phyloP scores from a whole-genome alignment of 1,140 invertebrate genomes.

The Branchinecta lynchi region DNA sequence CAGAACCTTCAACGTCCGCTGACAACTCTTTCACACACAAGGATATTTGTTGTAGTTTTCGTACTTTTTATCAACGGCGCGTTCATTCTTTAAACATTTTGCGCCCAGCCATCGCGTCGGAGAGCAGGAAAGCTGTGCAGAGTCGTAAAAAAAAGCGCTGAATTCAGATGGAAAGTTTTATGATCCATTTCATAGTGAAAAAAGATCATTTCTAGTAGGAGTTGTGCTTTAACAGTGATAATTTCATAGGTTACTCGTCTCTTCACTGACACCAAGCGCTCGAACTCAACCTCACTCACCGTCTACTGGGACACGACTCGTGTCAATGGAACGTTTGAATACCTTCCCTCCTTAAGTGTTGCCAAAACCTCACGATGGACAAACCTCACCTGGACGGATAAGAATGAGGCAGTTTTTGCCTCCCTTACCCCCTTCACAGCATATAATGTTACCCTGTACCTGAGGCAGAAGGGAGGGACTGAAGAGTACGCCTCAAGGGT shows the following conservation, averaged over 20 bases:
- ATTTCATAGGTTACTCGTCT: constrained; percentile 34
- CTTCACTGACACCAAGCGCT: constrained; percentile 35
- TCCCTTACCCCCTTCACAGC: constrained; percentile 47
- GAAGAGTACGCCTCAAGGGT: constrained; percentile 39
- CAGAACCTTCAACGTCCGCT: too few relatives aligned
- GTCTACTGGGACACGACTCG: constrained; percentile 41
- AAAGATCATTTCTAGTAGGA: too few relatives aligned
- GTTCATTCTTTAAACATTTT: too few relatives aligned
- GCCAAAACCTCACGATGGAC: constrained; percentile 24
- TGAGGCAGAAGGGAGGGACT: constrained; percentile 35
- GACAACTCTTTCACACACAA: too few relatives aligned
- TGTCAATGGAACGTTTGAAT: constrained; percentile 35
- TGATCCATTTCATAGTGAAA: too few relatives aligned
- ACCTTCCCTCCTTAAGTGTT: constrained; percentile 40
- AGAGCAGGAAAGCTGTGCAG: too few relatives aligned
- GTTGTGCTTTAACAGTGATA: not conserved
- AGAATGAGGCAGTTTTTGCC: constrained; percentile 41
- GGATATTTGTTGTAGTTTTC: too few relatives aligned
- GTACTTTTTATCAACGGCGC: too few relatives aligned
- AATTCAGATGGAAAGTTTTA: too few relatives aligned
- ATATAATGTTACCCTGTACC: constrained; percentile 63
- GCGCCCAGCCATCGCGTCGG: too few relatives aligned
- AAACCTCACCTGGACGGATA: constrained; percentile 35
- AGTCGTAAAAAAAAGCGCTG: too few relatives aligned
- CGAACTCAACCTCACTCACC: constrained; percentile 35